Evolutionary conservation across 2,888 invertebrate genomes (phyloP), one percentile per base, ranked within the genome.

Genomic region (Liopterus haemorrhoidalis): DNA sequence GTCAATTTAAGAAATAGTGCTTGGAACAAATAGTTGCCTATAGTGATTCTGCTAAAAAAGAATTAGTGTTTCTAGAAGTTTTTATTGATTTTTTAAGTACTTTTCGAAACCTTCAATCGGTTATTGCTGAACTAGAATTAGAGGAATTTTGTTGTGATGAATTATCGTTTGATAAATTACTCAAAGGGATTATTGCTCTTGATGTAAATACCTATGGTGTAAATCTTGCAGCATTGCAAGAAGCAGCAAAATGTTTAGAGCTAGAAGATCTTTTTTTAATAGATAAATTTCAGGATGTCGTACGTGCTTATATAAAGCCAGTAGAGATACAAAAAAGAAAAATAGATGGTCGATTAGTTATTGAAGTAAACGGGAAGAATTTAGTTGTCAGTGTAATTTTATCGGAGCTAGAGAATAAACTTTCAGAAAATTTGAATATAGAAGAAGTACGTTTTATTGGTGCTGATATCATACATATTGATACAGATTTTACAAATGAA

Each of bases 391-490:
- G 53, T 41, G 44, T 51, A 44, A 46, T 54, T 41, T 36, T 51
- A 30, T 11, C 12, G 2, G 16, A 45, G 9, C 14, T 55, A 15
- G 19, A 47, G 30, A 2, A 12, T 14, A 18, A 25, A n/a, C n/a
- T n/a, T n/a, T n/a, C n/a, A 14, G 46, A 49, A 22, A 42, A 33
- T 3, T 16, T 25, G 2, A 15, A 45, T n/a, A 47, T 54, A 8
- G 51, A 54, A 41, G 58, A 57, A 45, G 46, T 58, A 11, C 55
- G 53, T 14, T 35, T 58, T 41, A 51, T 55, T 25, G 51, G 49
- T 14, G 35, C 48, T 20, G 49, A 49, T 47, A 42, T 50, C 15
- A 25, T 58, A 2, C 50, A 54, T 41, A 41, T 55, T 36, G 49
- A 57, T 48, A 35, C 15, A 32, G 24, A 43, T 44, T 37, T 57